Base-by-base conservation (phyloP, 2,888 invertebrate genomes). In the Eudasyphora cyanicolor region DNA sequence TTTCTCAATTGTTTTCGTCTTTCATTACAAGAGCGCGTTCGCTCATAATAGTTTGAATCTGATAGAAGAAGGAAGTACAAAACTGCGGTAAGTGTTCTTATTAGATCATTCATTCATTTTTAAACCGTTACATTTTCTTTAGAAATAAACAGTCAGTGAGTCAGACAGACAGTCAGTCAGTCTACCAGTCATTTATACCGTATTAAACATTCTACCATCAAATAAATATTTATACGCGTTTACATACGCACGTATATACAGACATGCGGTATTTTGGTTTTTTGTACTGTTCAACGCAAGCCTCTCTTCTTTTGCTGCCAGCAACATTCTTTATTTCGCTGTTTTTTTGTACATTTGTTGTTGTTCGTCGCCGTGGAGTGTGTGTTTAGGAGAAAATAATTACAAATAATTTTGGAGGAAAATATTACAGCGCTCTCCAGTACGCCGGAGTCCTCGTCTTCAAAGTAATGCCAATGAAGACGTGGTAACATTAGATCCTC, bases 61-160 rank as follows among this genome's bases (percentile, higher is more conserved):
- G 14, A 1, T 27, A n/a, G n/a, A 27, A 51, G n/a, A 45, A 64
- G 29, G 75, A 45, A 32, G 62, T 75, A 49, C 32, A 75, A 75
- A 64, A 75, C 64, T 64, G 62, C 64, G 75, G 75, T 75, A 27
- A n/a, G n/a, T n/a, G 24, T 42, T 51, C 5, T 51, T 71, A 38
- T 38, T 17, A 5, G 29, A 14, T 1, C 19, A 17, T 12, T 17
- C 32, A 14, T 49, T 1, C 19, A 49, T 49, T 35, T 64, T 75
- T 64, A 38, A 38, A 12, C 38, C 10, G 4, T 14, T 19, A 21
- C 3, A 24, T 35, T 38, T 12, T 29, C 27, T 17, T 19, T 64
- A 64, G 64, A 75, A 74, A 74, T 74, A 60, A 74, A 60, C 74
- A 8, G 14, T 24, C 27, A 60, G 38, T n/a, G n/a, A n/a, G n/a